Conservation (phyloP, 2,888 invertebrate species). For the Polydrusus tereticollis region DNA sequence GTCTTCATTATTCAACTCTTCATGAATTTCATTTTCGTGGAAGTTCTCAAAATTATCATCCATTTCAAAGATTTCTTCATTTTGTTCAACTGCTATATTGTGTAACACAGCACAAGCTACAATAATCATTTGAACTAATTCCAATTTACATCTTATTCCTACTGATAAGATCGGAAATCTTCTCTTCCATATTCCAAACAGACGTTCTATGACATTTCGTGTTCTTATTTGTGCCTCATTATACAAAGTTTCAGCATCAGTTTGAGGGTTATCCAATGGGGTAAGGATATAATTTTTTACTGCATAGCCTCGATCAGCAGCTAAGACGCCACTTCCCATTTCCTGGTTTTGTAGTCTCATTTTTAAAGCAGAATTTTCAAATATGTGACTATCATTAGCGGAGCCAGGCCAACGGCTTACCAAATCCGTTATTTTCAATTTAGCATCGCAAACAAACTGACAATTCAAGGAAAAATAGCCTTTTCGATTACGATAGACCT, state of each 20-base stretch:
- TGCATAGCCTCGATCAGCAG: not conserved
- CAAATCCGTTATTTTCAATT: not conserved
- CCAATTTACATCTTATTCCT: conserved; percentile 2
- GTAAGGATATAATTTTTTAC: not conserved
- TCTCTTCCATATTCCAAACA: conserved; percentile 6
- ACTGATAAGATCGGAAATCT: conserved; percentile 1
- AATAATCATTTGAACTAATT: conserved; percentile 7
- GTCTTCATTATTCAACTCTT: not conserved
- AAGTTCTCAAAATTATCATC: not conserved
- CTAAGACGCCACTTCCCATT: conserved; percentile 4
- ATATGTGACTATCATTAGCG: no score
- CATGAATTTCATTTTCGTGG: not conserved
- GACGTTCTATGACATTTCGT: no score
- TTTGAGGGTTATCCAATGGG: not conserved
- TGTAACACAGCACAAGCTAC: conserved; percentile 6
- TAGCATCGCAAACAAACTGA: no score
- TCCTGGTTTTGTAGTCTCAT: not conserved
- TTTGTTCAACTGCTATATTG: not conserved
- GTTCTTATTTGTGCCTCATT: no score
- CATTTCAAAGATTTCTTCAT: conserved; percentile 1
- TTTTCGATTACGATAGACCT: conserved; percentile 8
- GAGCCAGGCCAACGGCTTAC: conserved; percentile 8
- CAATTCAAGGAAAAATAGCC: conserved; percentile 10
- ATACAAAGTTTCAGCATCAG: not conserved
- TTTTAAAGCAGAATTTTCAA: not conserved